Percentiles rank a stretch among this genome's conserved stretches.
phyloP scores from a whole-genome alignment of 2,113 vertebrate species.

The Baryphthengus martii region DNA sequence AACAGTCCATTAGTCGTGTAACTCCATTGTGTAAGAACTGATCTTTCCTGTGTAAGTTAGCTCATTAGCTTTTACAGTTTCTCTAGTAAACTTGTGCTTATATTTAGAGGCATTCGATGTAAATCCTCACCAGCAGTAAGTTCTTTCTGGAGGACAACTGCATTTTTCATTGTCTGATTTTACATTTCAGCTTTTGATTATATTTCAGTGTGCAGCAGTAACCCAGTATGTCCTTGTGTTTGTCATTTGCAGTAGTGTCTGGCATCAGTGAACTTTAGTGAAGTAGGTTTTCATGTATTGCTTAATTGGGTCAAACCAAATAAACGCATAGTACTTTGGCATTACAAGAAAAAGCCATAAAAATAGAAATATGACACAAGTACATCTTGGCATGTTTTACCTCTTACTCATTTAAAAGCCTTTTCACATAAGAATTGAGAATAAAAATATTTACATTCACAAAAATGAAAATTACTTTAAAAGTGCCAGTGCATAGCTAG shows the following conservation, averaged over 20 bases:
- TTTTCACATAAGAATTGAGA: background rate
- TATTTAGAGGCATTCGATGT: background rate
- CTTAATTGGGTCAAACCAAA: constrained; percentile 40
- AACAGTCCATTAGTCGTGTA: background rate
- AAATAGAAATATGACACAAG: background rate
- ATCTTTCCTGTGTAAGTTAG: background rate
- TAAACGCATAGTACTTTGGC: background rate
- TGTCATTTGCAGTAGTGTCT: background rate
- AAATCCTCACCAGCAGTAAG: background rate
- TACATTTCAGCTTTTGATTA: background rate
- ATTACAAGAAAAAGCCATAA: constrained; percentile 14
- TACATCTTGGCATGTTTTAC: background rate
- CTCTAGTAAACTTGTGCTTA: background rate
- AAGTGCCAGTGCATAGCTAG: background rate
- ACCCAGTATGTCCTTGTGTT: background rate
- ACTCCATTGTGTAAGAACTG: background rate
- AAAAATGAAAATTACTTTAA: background rate
- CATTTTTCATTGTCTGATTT: background rate
- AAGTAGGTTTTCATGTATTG: constrained; percentile 30
- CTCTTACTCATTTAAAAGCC: background rate
- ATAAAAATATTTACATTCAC: background rate
- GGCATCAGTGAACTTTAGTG: constrained; percentile 20
- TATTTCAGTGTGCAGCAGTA: background rate
- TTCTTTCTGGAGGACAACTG: background rate
- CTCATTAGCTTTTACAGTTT: background rate